phyloP scores from a whole-genome alignment of 2,888 invertebrate species.

The Leptopilina myrica region DNA sequence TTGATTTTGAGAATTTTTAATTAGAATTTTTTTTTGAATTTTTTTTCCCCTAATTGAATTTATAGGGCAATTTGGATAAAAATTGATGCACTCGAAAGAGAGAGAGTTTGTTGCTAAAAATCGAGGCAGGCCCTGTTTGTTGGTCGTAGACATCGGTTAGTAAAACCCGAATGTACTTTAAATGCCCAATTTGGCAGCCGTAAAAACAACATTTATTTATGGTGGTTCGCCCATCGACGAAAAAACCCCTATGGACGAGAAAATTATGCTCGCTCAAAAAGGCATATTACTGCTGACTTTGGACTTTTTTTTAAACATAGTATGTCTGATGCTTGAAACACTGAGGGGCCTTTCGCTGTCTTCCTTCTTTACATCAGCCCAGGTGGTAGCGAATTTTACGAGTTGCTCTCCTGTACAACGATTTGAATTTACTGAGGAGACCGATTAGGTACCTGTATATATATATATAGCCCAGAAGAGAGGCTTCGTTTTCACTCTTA shows the following conservation, averaged over 20 bases:
- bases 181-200: constrained; percentile 76
- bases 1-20: too few relatives aligned
- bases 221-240: constrained; percentile 70
- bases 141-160: constrained; percentile 57
- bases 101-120: constrained; percentile 5
- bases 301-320: constrained; percentile 43
- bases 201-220: constrained; percentile 76
- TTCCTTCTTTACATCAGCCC: constrained; percentile 45
- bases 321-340: constrained; percentile 43
- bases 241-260: constrained; percentile 66
- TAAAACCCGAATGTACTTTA: constrained; percentile 72
- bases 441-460: constrained; percentile 43
- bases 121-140: constrained; percentile 42
- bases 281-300: constrained; percentile 61
- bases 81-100: not conserved
- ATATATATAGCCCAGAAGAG: not conserved
- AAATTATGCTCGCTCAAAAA: constrained; percentile 69
- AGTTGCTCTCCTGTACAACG: constrained; percentile 33
- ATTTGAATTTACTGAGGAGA: constrained; percentile 45
- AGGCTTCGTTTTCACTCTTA: constrained; percentile 35
- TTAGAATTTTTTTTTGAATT: too few relatives aligned
- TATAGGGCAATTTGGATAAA: constrained; percentile 10
- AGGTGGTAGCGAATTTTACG: constrained; percentile 50
- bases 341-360: not conserved
- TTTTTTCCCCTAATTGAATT: constrained; percentile 6